Evolutionary conservation across 2,888 invertebrate species (phyloP).

Genomic region (Synanthedon andrenaeformis): DNA sequence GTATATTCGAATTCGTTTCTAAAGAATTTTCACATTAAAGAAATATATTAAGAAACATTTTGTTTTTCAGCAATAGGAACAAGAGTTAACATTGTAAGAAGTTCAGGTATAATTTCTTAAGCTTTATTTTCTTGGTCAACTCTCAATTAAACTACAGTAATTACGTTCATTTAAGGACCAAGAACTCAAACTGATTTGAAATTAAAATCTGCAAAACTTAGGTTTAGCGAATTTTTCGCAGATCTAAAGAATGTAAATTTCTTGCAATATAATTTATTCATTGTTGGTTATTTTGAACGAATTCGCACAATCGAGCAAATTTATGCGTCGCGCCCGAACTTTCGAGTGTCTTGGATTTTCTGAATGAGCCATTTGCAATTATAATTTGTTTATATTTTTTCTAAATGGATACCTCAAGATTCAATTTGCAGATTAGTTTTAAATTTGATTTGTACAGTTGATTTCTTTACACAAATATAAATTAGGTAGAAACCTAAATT

Average conservation of each 20-base stretch:
- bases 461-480: neutral
- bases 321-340: constrained; percentile 36
- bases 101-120: no score
- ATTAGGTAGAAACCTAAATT: no score
- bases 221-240: neutral
- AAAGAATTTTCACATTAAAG: no score
- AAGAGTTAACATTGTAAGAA: no score
- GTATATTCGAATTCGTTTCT: no score
- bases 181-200: neutral
- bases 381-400: constrained; percentile 15
- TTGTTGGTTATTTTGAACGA: constrained; percentile 40
- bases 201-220: neutral
- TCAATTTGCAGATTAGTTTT: neutral
- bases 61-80: no score
- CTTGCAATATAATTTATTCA: constrained; percentile 44
- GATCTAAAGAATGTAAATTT: constrained; percentile 29
- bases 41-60: no score
- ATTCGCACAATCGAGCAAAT: constrained; percentile 42
- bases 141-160: no score
- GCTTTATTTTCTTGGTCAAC: no score
- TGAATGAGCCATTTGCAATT: constrained; percentile 24
- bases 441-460: neutral
- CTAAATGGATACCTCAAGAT: constrained; percentile 1
- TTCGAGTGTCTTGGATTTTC: constrained; percentile 21
- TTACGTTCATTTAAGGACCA: no score